These are phyloP conservation scores for Palythoa heliodiscus DNA, from an alignment of 92 coral and sea anemone species.

Conservation along the genomic window DNA sequence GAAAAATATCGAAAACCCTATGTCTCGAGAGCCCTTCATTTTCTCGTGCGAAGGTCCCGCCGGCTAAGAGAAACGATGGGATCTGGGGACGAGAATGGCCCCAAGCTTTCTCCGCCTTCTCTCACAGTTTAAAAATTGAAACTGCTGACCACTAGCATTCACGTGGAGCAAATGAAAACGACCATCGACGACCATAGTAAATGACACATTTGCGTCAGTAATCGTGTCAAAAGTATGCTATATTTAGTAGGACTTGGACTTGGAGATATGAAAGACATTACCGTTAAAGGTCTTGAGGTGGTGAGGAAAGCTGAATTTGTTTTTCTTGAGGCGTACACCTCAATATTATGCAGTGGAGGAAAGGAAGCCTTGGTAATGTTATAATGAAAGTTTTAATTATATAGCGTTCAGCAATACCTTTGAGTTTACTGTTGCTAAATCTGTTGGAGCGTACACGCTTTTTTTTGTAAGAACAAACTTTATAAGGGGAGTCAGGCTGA, in stretches of 20 bases:
- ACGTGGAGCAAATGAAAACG: background rate
- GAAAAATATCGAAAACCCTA: too few relatives aligned
- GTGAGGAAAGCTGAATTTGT: constrained; percentile 86
- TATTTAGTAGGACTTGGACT: constrained; percentile 95
- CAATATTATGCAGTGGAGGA: constrained; percentile 76
- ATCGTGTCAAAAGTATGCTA: constrained; percentile 54
- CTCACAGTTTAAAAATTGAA: background rate
- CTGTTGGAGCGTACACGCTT: too few relatives aligned
- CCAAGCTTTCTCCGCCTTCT: constrained; percentile 1
- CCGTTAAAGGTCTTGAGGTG: constrained; percentile 87
- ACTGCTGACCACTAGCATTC: constrained; percentile 26
- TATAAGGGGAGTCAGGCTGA: too few relatives aligned
- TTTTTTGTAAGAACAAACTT: too few relatives aligned
- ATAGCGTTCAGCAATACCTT: too few relatives aligned
- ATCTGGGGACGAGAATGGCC: background rate
- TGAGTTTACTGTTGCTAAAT: too few relatives aligned
- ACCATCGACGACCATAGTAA: background rate
- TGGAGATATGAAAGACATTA: constrained; percentile 96
- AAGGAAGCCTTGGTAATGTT: constrained; percentile 88
- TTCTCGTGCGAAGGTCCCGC: too few relatives aligned
- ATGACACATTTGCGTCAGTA: background rate
- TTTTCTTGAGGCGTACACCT: constrained; percentile 95
- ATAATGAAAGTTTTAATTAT: too few relatives aligned
- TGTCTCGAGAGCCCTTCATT: too few relatives aligned
- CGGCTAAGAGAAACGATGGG: too few relatives aligned